phyloP scores from a whole-genome alignment of 2,797 vertebrate species.

The Natrix natrix region DNA sequence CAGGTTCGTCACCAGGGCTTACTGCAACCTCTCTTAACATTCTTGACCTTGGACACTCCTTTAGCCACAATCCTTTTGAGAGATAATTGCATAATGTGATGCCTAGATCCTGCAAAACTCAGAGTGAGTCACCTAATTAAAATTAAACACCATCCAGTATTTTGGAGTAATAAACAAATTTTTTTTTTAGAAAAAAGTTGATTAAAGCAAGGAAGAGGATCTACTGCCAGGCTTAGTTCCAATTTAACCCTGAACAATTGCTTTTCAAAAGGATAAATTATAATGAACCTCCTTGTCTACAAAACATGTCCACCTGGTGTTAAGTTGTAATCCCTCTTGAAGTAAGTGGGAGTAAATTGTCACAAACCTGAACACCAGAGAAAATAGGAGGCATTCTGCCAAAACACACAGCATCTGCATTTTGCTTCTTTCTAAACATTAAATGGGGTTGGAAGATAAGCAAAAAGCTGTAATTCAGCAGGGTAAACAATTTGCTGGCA shows the following conservation, averaged over 20 bases:
- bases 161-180: constrained; percentile 18
- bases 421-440: constrained; percentile 34
- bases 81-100: not conserved
- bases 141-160: constrained; percentile 25
- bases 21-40: not conserved
- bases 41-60: not conserved
- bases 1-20: no score
- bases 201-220: constrained; percentile 21
- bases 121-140: constrained; percentile 31
- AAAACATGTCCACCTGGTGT: constrained; percentile 28
- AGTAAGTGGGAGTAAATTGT: constrained; percentile 28
- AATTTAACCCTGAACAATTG: constrained; percentile 17
- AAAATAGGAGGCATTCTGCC: constrained; percentile 33
- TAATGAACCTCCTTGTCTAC: constrained; percentile 47
- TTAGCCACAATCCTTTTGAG: not conserved
- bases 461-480: constrained; percentile 39
- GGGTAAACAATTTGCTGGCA: constrained; percentile 49
- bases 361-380: constrained; percentile 32
- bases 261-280: constrained; percentile 43
- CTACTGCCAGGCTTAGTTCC: not conserved
- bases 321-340: constrained; percentile 47
- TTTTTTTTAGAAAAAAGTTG: constrained; percentile 35
- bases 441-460: not conserved
- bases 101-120: not conserved
- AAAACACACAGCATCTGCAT: constrained; percentile 35